Conservation (phyloP, 1,140 invertebrate species). For the Heliconius melpomene region DNA sequence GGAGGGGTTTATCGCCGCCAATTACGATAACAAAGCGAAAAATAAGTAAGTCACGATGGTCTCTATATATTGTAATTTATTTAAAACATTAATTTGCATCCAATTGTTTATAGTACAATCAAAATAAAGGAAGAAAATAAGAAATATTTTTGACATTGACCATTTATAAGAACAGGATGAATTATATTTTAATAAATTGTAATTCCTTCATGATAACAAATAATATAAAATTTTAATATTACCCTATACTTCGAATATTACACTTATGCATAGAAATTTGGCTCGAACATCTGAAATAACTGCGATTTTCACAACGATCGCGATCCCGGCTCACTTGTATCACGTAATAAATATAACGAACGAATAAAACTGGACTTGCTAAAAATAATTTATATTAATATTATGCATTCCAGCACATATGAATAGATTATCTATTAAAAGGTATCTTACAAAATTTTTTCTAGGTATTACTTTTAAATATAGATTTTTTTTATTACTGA, state of each 20-base stretch:
- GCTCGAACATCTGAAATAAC: conserved; percentile 59
- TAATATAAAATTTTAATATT: not conserved
- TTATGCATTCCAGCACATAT: conserved; percentile 26
- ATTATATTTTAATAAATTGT: not conserved
- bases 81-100: no score
- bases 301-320: conserved; percentile 58
- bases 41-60: no score
- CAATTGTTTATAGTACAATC: no score
- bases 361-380: conserved; percentile 34
- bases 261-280: conserved; percentile 50
- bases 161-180: no score
- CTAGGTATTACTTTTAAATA: not conserved
- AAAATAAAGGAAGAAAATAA: no score
- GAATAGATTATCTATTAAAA: not conserved
- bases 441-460: not conserved
- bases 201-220: not conserved
- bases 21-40: no score
- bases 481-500: not conserved
- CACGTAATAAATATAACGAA: conserved; percentile 51
- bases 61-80: no score
- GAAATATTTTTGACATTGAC: no score
- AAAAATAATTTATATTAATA: conserved; percentile 35
- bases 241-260: not conserved
- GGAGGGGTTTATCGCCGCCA: no score
- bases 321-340: conserved; percentile 48